A percentile compares a stretch with the other conserved stretches of the same genome.
phyloP scores from a whole-genome alignment of 2,113 vertebrate genomes.

The Apaloderma vittatum region DNA sequence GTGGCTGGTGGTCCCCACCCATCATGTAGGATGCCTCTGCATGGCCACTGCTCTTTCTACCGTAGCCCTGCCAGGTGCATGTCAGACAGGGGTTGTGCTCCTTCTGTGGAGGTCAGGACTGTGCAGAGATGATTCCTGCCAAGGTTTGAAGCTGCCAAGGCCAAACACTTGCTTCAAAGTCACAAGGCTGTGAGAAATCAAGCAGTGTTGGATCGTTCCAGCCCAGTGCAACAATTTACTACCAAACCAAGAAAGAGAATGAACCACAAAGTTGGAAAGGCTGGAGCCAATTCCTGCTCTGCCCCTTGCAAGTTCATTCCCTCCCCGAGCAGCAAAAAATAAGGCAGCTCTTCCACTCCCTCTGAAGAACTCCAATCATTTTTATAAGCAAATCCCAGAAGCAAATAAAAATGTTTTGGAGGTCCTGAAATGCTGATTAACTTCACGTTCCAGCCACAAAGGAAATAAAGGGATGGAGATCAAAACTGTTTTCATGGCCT shows the following conservation, averaged over 20 bases:
- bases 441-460: conserved; percentile 12
- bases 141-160: not conserved
- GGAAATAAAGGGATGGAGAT: conserved; percentile 45
- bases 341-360: not conserved
- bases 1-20: not conserved
- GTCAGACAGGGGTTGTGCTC: not conserved
- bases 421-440: conserved; percentile 23
- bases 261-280: not conserved
- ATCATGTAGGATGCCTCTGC: not conserved
- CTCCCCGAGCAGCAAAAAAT: conserved; percentile 10
- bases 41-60: not conserved
- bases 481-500: conserved; percentile 7
- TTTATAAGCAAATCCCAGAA: conserved; percentile 50
- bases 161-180: not conserved
- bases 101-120: not conserved
- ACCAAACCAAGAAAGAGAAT: not conserved
- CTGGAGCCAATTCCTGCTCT: not conserved
- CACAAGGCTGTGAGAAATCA: not conserved
- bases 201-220: not conserved
- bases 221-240: not conserved
- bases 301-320: not conserved
- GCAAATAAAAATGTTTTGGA: conserved; percentile 58
- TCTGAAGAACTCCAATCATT: conserved; percentile 6
- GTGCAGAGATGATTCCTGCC: not conserved
- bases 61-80: not conserved